phyloP scores from a whole-genome alignment of 2,797 vertebrate genomes.

The Cirrhinus molitorella region DNA sequence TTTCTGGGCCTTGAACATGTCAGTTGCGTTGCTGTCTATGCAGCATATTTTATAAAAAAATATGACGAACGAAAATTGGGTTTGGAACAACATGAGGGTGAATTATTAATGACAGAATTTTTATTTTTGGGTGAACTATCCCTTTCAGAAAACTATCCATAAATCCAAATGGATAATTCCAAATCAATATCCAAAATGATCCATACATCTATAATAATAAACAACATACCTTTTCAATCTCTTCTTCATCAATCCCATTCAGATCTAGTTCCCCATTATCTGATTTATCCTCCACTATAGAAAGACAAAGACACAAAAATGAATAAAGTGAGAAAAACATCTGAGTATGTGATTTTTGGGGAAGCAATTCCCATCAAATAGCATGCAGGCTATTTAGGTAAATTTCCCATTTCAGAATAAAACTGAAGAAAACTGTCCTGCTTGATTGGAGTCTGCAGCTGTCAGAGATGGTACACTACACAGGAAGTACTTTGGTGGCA shows the following conservation, averaged over 20 bases:
- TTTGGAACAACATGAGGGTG: no score
- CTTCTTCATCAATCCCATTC: constrained; percentile 92
- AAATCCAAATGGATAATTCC: no score
- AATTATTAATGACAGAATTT: no score
- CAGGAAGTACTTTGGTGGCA: constrained; percentile 28
- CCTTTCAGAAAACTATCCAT: neutral
- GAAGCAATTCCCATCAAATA: constrained; percentile 30
- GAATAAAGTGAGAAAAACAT: neutral
- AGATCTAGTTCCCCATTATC: constrained; percentile 91
- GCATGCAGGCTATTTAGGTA: constrained; percentile 44
- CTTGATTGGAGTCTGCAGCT: constrained; percentile 39
- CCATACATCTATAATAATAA: no score
- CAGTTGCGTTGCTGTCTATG: no score
- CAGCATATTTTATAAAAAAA: no score
- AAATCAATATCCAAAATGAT: no score
- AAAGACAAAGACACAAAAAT: constrained; percentile 39
- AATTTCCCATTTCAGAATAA: constrained; percentile 47
- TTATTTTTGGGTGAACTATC: no score
- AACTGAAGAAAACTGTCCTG: constrained; percentile 51
- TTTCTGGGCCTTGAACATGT: no score
- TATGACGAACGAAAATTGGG: no score
- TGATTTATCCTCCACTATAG: constrained; percentile 73
- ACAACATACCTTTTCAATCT: constrained; percentile 90
- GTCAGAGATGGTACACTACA: constrained; percentile 4
- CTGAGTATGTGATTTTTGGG: constrained; percentile 48